These are phyloP conservation scores for Orchestes rusci DNA, from an alignment of 2,888 invertebrate genomes.

Conservation along the genomic window DNA sequence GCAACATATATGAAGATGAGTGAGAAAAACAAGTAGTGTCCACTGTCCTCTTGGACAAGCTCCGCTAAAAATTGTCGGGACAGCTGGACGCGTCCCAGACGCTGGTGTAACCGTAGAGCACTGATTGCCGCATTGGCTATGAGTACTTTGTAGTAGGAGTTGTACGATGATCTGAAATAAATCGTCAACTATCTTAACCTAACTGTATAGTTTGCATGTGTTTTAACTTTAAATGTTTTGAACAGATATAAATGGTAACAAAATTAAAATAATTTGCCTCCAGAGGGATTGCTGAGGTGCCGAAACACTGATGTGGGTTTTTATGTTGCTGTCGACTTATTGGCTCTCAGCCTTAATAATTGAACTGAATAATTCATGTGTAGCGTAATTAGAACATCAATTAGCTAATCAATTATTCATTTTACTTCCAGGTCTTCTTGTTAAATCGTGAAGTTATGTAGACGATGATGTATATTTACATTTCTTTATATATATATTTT, in stretches of 20 bases:
- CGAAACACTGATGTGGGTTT: neutral
- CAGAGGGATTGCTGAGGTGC: neutral
- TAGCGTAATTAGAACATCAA: too few species aligned
- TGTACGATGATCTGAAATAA: constrained; percentile 60
- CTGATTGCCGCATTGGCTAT: constrained; percentile 92
- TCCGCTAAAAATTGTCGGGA: constrained; percentile 75
- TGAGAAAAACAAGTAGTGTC: constrained; percentile 94
- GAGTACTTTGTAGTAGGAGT: constrained; percentile 85
- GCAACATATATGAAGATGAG: constrained; percentile 87
- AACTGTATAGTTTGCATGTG: too few species aligned
- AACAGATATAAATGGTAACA: neutral
- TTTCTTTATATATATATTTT: too few species aligned
- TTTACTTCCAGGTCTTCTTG: too few species aligned
- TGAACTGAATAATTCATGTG: too few species aligned
- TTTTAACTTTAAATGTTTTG: too few species aligned
- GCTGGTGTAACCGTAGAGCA: constrained; percentile 89
- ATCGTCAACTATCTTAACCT: neutral
- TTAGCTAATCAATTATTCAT: too few species aligned
- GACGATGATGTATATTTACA: too few species aligned
- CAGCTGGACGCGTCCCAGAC: constrained; percentile 77
- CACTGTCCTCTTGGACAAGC: constrained; percentile 84
- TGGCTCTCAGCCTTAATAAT: neutral
- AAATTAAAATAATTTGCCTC: neutral
- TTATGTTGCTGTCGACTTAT: too few species aligned
- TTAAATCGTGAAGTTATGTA: too few species aligned